A percentile compares a stretch with the other conserved stretches of the same genome.
phyloP scores from a whole-genome alignment of 1,140 invertebrate genomes.

The Pseudomyrmex gracilis region DNA sequence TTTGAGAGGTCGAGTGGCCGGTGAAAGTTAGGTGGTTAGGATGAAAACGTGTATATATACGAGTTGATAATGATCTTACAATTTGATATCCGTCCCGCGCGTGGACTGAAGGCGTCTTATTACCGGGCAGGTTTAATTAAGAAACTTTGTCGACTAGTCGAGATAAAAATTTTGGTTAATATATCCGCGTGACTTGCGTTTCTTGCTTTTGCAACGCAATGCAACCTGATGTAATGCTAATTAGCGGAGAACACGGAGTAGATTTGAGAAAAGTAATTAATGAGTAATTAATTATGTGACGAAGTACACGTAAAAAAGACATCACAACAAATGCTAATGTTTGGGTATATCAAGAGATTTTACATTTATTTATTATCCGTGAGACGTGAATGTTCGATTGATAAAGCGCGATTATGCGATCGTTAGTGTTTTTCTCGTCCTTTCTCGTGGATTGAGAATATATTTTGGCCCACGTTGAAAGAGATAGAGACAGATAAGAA shows the following conservation, averaged over 20 bases:
- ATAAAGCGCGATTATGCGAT: neutral
- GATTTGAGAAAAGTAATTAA: slow-evolving; percentile 19
- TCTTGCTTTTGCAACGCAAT: neutral
- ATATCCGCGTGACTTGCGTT: slow-evolving; percentile 44
- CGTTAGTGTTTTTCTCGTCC: neutral
- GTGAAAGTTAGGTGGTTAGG: slow-evolving; percentile 28
- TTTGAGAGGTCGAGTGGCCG: slow-evolving; percentile 42
- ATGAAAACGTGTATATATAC: slow-evolving; percentile 10
- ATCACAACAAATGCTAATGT: no score
- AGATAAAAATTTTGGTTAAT: slow-evolving; percentile 50
- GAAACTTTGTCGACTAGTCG: slow-evolving; percentile 12
- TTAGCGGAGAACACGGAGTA: neutral
- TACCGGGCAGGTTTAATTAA: slow-evolving; percentile 49
- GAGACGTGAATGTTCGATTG: no score
- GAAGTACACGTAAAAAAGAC: no score
- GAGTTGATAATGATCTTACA: slow-evolving; percentile 51
- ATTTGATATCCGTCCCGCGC: slow-evolving; percentile 34
- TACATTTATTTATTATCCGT: no score
- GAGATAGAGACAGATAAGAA: neutral
- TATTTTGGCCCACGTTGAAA: slow-evolving; percentile 8
- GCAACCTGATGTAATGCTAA: slow-evolving; percentile 33
- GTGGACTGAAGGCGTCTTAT: slow-evolving; percentile 26
- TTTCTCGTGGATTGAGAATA: neutral
- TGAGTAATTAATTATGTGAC: no score
- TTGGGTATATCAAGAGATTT: no score